Conservation (phyloP, 2,113 vertebrate species). For the Peromyscus polionotus region DNA sequence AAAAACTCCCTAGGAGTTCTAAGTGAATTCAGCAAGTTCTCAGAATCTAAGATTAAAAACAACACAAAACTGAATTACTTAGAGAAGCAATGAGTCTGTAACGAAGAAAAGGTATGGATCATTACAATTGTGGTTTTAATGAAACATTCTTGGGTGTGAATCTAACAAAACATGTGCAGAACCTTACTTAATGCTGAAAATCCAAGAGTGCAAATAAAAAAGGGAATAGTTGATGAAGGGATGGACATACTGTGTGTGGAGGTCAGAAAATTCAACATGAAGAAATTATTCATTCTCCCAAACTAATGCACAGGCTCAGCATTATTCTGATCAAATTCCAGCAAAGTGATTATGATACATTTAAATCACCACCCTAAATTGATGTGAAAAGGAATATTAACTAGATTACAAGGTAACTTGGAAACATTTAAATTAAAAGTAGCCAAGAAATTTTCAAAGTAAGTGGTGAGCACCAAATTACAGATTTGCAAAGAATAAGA, state of each 20-base stretch:
- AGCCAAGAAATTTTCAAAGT: neutral
- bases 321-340: neutral
- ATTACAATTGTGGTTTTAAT: neutral
- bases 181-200: neutral
- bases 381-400: neutral
- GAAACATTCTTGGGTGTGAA: neutral
- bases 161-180: neutral
- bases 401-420: neutral
- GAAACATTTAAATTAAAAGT: constrained; percentile 47
- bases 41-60: neutral
- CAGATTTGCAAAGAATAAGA: neutral
- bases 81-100: neutral
- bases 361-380: neutral
- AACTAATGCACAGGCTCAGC: neutral
- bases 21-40: neutral
- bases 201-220: constrained; percentile 2
- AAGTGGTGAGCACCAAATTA: constrained; percentile 8
- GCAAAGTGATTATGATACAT: neutral
- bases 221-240: neutral
- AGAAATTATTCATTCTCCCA: neutral
- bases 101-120: neutral
- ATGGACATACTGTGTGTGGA: neutral
- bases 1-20: neutral
- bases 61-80: neutral
- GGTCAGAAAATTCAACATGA: neutral